Conservation (phyloP, 2,797 vertebrate species). For the Coracias cyanogaster region DNA sequence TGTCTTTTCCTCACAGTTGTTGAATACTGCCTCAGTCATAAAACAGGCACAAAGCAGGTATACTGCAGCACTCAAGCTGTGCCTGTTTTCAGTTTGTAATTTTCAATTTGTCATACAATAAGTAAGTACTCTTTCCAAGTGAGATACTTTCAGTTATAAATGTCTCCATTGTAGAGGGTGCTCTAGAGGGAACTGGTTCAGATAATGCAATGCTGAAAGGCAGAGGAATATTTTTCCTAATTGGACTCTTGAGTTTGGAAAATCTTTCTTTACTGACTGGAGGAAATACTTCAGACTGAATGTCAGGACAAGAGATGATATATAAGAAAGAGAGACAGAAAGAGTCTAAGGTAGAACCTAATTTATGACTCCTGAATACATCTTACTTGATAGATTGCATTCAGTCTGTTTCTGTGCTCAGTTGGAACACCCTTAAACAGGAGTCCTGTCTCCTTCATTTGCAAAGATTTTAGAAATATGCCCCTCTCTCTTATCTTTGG, state of each 20-base stretch:
- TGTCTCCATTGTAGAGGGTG: constrained; percentile 76
- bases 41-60: constrained; percentile 76
- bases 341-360: constrained; percentile 67
- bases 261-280: constrained; percentile 71
- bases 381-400: constrained; percentile 64
- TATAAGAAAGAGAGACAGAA: constrained; percentile 72
- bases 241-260: constrained; percentile 82
- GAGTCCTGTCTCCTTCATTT: constrained; percentile 48
- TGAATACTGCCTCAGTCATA: constrained; percentile 64
- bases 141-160: constrained; percentile 76
- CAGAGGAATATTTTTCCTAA: constrained; percentile 78
- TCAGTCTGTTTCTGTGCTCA: constrained; percentile 61
- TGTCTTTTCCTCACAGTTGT: constrained; percentile 34
- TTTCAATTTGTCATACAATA: constrained; percentile 78
- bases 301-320: constrained; percentile 75
- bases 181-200: constrained; percentile 71
- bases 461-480: constrained; percentile 55
- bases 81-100: constrained; percentile 75
- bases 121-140: constrained; percentile 68
- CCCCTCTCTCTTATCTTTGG: constrained; percentile 26
- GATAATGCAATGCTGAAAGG: constrained; percentile 74
- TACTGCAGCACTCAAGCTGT: constrained; percentile 69
- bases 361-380: constrained; percentile 72
- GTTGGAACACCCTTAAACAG: constrained; percentile 52
- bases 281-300: constrained; percentile 80